Base-by-base conservation (phyloP, 2,797 vertebrate species). In the Lepilemur ruficaudatus region DNA sequence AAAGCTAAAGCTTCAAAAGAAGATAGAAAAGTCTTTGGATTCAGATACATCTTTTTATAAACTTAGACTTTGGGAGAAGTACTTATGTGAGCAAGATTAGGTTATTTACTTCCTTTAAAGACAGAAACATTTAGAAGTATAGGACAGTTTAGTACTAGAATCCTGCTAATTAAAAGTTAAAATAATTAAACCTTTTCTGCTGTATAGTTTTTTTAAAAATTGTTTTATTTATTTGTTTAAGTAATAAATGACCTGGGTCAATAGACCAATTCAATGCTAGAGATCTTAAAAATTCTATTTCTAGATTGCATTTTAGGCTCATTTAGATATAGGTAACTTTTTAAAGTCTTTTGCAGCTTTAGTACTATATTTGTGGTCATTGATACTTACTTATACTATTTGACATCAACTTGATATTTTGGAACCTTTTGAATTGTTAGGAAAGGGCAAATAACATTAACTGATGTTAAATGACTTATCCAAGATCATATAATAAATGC, bases 1-100 rank as follows among this genome's bases (percentile, higher is more conserved):
- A 88, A 52, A 69, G 38, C 28, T 30, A 84, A 96, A 65, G 11
- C 28, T 87, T 87, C 46, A 91, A 83, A 93, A 79, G 87, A 82
- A 73, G 38, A 48, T 52, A 28, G 46, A 50, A 73, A 84, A 80
- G 30, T 35, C 46, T 93, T 92, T 82, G 52, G 55, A 70, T 81
- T 82, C 87, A 91, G 15, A 18, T 38, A 48, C 59, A 7, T 41
- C 28, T 67, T 94, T 80, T 90, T 89, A 78, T 32, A 90, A 59
- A 48, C n/a, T 80, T 48, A 59, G 57, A 46, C 9, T 90, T 82
- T 52, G 41, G 20, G 13, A 35, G 25, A 52, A 59, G 23, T 87
- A 48, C 35, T 28, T 83, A 6, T 76, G 50, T 61, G 35, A 90
- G 3, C 4, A 50, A 80, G 41, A 10, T 48, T 89, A 85, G 23